Evolutionary conservation across 2,797 vertebrate species (phyloP).

Genomic region (Apodemus agrarius): DNA sequence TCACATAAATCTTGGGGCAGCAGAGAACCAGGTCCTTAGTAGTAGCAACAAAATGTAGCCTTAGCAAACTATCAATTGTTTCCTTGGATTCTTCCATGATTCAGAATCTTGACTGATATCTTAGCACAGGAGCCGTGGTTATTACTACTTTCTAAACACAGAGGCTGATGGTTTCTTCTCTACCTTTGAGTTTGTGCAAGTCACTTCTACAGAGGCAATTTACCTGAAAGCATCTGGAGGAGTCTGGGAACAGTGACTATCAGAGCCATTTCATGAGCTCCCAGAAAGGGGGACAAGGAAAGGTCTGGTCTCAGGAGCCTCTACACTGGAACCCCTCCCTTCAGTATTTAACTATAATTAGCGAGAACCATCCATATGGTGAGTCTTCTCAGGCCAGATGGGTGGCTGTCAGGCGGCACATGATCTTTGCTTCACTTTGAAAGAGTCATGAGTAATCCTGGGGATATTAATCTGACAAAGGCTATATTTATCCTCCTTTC

Average conservation of each 20-base stretch:
- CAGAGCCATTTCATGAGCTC: background rate
- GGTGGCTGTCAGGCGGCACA: slow-evolving; percentile 86
- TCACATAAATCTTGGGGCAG: background rate
- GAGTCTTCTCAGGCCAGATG: slow-evolving; percentile 88
- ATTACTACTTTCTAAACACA: background rate
- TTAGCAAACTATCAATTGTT: slow-evolving; percentile 12
- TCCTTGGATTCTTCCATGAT: background rate
- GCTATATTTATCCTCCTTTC: slow-evolving; percentile 87
- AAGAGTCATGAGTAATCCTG: slow-evolving; percentile 89
- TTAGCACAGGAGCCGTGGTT: background rate
- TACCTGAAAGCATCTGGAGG: background rate
- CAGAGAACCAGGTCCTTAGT: background rate
- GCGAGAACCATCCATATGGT: slow-evolving; percentile 87
- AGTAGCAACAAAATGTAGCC: background rate
- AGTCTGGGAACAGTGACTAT: background rate
- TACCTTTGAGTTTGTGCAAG: background rate
- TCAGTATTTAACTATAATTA: slow-evolving; percentile 87
- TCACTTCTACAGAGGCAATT: background rate
- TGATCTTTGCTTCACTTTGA: slow-evolving; percentile 88
- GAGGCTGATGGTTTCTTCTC: background rate
- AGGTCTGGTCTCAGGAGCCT: slow-evolving; percentile 35
- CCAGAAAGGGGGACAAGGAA: background rate
- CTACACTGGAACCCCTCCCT: slow-evolving; percentile 75
- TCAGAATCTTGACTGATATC: background rate
- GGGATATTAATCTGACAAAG: slow-evolving; percentile 87